A percentile compares a stretch with the other conserved stretches of the same genome.
Evolutionary conservation across 1,140 invertebrate species (phyloP).

Genomic region (Neelides sp.): DNA sequence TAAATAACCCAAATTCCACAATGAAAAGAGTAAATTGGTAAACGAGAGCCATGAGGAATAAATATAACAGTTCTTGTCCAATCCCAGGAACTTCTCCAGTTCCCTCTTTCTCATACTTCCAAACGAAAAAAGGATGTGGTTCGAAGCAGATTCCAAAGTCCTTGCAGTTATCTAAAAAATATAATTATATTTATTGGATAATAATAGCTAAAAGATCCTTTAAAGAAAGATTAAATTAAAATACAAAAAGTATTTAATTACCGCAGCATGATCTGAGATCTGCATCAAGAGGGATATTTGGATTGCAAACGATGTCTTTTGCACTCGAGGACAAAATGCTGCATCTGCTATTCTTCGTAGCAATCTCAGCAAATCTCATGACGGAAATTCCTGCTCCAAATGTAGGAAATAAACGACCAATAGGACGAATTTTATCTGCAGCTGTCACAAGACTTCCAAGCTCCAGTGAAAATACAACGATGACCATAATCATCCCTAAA

Average conservation of each 20-base stretch:
- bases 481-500: constrained; percentile 26
- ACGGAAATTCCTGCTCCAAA: constrained; percentile 23
- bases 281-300: constrained; percentile 5
- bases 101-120: constrained; percentile 11
- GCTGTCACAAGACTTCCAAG: not conserved
- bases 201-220: not conserved
- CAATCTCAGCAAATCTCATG: constrained; percentile 26
- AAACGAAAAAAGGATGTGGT: constrained; percentile 21
- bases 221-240: too few relatives aligned
- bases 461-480: constrained; percentile 22
- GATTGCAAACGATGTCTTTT: constrained; percentile 21
- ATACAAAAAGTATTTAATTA: constrained; percentile 15
- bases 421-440: not conserved
- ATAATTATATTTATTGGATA: not conserved
- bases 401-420: constrained; percentile 26
- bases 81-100: constrained; percentile 17
- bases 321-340: constrained; percentile 15
- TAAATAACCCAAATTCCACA: constrained; percentile 23
- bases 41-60: constrained; percentile 16
- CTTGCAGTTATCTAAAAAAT: constrained; percentile 18
- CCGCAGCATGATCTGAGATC: constrained; percentile 23
- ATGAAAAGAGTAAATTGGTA: constrained; percentile 17
- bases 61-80: constrained; percentile 27
- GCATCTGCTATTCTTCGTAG: constrained; percentile 23
- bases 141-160: constrained; percentile 17